Conservation (phyloP, 2,888 invertebrate genomes). For the Copidosoma aretas region DNA sequence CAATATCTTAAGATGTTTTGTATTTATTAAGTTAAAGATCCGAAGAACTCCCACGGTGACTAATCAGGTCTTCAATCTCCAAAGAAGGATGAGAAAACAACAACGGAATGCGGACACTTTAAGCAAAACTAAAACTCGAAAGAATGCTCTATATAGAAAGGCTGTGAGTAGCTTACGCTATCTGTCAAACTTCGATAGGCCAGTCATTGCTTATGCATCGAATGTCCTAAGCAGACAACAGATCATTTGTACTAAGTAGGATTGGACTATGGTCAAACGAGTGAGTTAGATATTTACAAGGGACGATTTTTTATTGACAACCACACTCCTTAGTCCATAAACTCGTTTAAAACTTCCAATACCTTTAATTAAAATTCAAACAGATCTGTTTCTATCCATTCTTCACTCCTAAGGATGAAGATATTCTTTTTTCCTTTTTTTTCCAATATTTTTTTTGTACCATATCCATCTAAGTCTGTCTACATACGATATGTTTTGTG, state of each 20-base stretch:
- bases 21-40: neutral
- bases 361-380: no score
- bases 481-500: no score
- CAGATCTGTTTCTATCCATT: no score
- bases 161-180: neutral
- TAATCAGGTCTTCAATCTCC: neutral
- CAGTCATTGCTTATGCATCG: neutral
- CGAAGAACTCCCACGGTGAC: constrained; percentile 3
- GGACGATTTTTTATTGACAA: no score
- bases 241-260: neutral
- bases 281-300: constrained; percentile 6
- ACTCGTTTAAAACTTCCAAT: no score
- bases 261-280: neutral
- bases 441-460: no score
- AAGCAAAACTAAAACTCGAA: neutral
- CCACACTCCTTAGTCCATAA: no score
- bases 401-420: no score
- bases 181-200: neutral
- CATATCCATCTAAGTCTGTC: no score
- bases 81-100: neutral
- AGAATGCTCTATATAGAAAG: neutral
- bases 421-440: no score
- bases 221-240: neutral
- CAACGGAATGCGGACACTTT: neutral
- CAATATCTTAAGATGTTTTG: neutral